Conservation (phyloP, 2,888 invertebrate genomes). For the Tinea pellionella region DNA sequence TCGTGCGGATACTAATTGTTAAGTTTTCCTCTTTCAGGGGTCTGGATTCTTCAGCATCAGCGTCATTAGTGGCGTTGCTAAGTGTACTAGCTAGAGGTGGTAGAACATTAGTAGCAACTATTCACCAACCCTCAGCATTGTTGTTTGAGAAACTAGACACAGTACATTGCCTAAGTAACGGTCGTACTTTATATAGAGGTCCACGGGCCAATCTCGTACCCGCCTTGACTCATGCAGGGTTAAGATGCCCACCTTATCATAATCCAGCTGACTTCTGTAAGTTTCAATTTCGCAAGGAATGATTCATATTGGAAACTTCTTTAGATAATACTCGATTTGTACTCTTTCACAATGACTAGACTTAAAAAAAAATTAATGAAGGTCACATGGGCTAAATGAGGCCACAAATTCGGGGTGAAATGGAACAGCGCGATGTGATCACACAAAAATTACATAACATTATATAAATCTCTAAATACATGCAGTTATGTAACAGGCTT, state of each 20-base stretch:
- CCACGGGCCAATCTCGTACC: conserved; percentile 78
- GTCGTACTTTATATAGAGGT: conserved; percentile 88
- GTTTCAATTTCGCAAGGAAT: conserved; percentile 35
- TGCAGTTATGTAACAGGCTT: neutral
- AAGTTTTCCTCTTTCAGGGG: conserved; percentile 70
- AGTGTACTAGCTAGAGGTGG: conserved; percentile 86
- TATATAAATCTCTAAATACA: no score
- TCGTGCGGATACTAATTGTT: no score
- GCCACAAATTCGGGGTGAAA: neutral
- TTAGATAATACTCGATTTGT: neutral
- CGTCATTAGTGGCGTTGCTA: conserved; percentile 83
- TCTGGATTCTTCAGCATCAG: conserved; percentile 88
- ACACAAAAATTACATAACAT: no score
- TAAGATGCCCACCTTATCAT: conserved; percentile 91
- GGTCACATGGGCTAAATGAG: neutral
- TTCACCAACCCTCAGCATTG: conserved; percentile 94
- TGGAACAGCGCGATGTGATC: no score
- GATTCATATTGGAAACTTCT: neutral
- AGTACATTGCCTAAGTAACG: conserved; percentile 85
- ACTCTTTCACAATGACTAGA: neutral
- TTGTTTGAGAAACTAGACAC: conserved; percentile 94
- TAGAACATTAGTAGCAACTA: conserved; percentile 90
- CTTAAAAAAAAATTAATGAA: no score
- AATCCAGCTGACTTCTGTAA: conserved; percentile 96
- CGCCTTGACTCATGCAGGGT: conserved; percentile 78